Percentiles rank a stretch among this genome's conserved stretches.
phyloP scores from a whole-genome alignment of 2,888 invertebrate species.

The Perizoma affinitatum region DNA sequence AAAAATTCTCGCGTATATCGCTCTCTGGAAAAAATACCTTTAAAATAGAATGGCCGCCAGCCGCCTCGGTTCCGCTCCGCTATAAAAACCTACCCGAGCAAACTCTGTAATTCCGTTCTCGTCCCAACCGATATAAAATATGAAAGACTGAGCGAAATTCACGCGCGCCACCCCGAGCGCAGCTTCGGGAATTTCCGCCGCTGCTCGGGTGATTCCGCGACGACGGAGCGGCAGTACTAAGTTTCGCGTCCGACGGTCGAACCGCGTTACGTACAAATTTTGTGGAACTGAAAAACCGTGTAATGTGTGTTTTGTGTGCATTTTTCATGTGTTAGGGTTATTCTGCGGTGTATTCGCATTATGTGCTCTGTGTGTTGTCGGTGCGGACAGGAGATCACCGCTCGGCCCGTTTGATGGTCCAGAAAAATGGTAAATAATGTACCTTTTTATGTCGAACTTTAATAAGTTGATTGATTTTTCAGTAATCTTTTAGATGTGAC shows the following conservation, averaged over 20 bases:
- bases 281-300: slow-evolving; percentile 52
- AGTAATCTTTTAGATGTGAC: slow-evolving; percentile 33
- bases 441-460: slow-evolving; percentile 48
- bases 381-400: slow-evolving; percentile 46
- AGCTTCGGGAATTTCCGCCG: slow-evolving; percentile 59
- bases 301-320: slow-evolving; percentile 63
- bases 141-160: slow-evolving; percentile 81
- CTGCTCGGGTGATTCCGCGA: slow-evolving; percentile 58
- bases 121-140: slow-evolving; percentile 81
- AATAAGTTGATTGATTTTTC: slow-evolving; percentile 54
- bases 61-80: slow-evolving; percentile 64
- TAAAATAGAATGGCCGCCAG: slow-evolving; percentile 67
- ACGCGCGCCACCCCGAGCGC: slow-evolving; percentile 58
- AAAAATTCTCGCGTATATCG: slow-evolving; percentile 61
- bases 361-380: slow-evolving; percentile 67
- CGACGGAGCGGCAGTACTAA: slow-evolving; percentile 79
- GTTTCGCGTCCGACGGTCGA: slow-evolving; percentile 42
- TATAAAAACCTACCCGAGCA: slow-evolving; percentile 80
- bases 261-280: slow-evolving; percentile 39
- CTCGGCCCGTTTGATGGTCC: slow-evolving; percentile 66
- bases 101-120: slow-evolving; percentile 78
- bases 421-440: slow-evolving; percentile 74
- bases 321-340: slow-evolving; percentile 48
- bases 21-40: slow-evolving; percentile 69
- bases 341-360: slow-evolving; percentile 55